Evolutionary conservation across 2,113 vertebrate genomes (phyloP).

Genomic region (Podocnemis expansa): DNA sequence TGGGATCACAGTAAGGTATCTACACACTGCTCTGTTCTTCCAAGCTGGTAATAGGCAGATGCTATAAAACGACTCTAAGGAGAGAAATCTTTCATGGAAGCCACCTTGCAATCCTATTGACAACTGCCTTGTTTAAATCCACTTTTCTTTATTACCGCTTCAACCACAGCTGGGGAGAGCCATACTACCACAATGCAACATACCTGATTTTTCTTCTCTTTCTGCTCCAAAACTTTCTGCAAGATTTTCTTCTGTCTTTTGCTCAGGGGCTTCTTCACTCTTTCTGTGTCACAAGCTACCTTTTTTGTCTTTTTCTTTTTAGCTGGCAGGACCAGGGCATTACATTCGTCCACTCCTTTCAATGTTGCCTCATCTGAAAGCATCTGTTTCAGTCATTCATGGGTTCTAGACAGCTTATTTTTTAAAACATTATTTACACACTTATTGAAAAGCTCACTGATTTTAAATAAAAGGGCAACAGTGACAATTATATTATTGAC

Average conservation of each 20-base stretch:
- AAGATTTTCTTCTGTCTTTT: constrained; percentile 90
- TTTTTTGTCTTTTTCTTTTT: constrained; percentile 83
- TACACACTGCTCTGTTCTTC: not conserved
- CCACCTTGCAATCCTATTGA: rapidly evolving
- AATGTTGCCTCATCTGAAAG: constrained; percentile 76
- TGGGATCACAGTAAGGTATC: rapidly evolving
- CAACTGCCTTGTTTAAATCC: not conserved
- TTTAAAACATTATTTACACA: not conserved
- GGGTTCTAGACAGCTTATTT: rapidly evolving
- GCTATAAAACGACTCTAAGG: not conserved
- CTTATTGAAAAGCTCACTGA: not conserved
- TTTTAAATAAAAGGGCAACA: not conserved
- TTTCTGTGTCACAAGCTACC: not conserved
- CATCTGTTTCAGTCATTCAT: not conserved
- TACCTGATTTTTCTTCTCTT: constrained; percentile 93
- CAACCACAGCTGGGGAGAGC: rapidly evolving
- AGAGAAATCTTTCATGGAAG: not conserved
- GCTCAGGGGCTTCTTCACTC: constrained; percentile 85
- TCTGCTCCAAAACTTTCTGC: constrained; percentile 91
- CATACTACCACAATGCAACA: rapidly evolving
- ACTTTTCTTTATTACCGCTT: rapidly evolving
- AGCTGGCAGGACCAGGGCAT: constrained; percentile 87
- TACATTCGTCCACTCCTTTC: constrained; percentile 91
- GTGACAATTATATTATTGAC: not conserved
- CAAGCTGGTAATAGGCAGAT: too few relatives aligned